Base-by-base conservation (phyloP, 1,140 invertebrate species). In the Lepidurus packardi region DNA sequence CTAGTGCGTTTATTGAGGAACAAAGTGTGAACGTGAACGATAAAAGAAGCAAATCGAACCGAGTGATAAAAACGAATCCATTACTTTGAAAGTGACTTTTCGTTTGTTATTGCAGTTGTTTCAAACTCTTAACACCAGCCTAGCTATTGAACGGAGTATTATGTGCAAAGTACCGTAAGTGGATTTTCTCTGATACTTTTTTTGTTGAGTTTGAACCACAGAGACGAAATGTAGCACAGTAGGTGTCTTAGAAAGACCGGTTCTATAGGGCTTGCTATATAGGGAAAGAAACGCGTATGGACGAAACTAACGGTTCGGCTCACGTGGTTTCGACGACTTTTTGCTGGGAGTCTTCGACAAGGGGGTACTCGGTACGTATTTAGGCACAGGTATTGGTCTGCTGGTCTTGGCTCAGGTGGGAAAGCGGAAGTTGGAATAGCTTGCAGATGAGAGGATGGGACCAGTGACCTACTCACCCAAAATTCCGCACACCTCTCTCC, bases 381-480 rank as follows among this genome's bases (percentile, higher is more conserved):
- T 65, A 21, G 53, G 13, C 53, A 65, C 53, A 65, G 16, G 21
- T 13, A 21, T 65, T n/a, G 53, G 8, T n/a, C 6, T 65, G 21
- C 53, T 65, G 53, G 53, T 65, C 53, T 21, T 13, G 8, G 53
- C 13, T 65, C 53, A 65, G 53, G 53, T 65, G 53, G 53, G 53
- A 65, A 65, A 65, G 53, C 8, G 53, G 53, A 65, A 65, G 53
- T 65, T 16, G 53, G 21, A 65, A 65, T 65, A 65, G 53, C 53
- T 65, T 65, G 53, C 16, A 65, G 53, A 65, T 65, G 53, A 65
- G 53, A 65, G 53, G 53, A 65, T 65, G 13, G 53, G 53, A 65
- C 53, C 13, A 65, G 53, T 65, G 53, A 65, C 53, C 53, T 65
- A 65, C 53, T 65, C 53, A 65, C 53, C 53, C 53, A 65, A 65